Evolutionary conservation across 2,113 vertebrate genomes (phyloP).

Genomic region (Caretta caretta): DNA sequence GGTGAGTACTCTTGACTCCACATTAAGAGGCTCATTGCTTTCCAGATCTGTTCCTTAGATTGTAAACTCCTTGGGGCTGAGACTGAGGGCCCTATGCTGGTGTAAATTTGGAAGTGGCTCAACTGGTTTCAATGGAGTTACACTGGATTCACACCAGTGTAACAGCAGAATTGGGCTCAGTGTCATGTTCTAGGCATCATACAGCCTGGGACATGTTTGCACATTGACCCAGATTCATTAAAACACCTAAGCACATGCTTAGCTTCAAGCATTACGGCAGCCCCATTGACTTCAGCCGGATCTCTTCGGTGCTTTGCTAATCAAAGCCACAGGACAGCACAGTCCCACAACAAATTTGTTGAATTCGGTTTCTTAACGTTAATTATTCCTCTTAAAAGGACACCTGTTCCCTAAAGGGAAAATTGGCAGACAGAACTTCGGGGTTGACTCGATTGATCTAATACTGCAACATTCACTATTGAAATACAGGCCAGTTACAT

Average conservation of each 20-base stretch:
- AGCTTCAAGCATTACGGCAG: background rate
- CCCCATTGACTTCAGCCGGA: background rate
- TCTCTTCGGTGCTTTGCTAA: background rate
- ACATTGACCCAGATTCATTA: background rate
- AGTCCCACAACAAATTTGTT: background rate
- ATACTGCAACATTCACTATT: background rate
- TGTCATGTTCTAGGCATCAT: background rate
- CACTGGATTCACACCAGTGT: background rate
- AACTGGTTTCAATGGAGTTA: background rate
- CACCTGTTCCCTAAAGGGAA: constrained; percentile 39
- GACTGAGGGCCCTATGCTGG: background rate
- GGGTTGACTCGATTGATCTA: background rate
- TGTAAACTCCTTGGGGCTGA: background rate
- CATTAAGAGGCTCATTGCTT: background rate
- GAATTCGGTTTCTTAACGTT: background rate
- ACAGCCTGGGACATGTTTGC: background rate
- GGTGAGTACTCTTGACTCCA: background rate
- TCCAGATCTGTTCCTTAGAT: background rate
- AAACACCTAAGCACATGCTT: background rate
- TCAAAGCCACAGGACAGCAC: background rate
- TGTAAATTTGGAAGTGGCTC: background rate
- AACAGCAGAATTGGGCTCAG: background rate
- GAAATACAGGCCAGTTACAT: background rate
- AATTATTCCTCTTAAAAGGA: constrained; percentile 48
- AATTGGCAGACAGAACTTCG: background rate